Evolutionary conservation across 2,797 vertebrate genomes (phyloP).

Genomic region (Cacajao melanocephalus): DNA sequence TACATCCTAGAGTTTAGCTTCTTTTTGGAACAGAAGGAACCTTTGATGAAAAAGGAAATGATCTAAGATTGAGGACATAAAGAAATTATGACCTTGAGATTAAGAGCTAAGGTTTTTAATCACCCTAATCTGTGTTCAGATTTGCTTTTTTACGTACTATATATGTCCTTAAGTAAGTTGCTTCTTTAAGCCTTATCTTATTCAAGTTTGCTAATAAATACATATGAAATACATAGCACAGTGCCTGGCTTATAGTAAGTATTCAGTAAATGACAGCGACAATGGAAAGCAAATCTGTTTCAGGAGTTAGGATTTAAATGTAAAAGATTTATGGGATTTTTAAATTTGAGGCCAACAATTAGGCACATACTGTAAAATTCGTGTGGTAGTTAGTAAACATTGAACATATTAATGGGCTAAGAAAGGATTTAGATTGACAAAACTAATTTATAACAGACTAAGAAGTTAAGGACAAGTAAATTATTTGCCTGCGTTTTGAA

Average conservation of each 20-base stretch:
- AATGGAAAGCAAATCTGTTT: background rate
- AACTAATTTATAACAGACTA: background rate
- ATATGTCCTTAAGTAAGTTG: background rate
- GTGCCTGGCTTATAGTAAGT: background rate
- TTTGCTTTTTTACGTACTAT: background rate
- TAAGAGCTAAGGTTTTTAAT: background rate
- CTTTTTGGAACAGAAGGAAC: background rate
- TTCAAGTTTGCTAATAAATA: background rate
- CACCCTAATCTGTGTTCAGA: slow-evolving; percentile 3
- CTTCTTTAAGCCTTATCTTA: background rate
- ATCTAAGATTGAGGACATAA: background rate
- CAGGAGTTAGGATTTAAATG: background rate
- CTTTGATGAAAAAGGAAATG: slow-evolving; percentile 13
- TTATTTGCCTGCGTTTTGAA: slow-evolving; percentile 5
- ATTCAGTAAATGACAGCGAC: background rate
- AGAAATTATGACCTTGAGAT: background rate
- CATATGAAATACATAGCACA: background rate
- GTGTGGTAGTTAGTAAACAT: background rate
- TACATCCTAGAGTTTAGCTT: background rate
- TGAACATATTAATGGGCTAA: background rate
- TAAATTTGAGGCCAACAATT: background rate
- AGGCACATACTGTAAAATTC: background rate
- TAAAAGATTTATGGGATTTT: background rate
- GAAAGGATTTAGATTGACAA: background rate
- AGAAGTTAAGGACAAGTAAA: background rate